Conservation (phyloP, 1,140 invertebrate species). For the Zaprionus tsacasi region DNA sequence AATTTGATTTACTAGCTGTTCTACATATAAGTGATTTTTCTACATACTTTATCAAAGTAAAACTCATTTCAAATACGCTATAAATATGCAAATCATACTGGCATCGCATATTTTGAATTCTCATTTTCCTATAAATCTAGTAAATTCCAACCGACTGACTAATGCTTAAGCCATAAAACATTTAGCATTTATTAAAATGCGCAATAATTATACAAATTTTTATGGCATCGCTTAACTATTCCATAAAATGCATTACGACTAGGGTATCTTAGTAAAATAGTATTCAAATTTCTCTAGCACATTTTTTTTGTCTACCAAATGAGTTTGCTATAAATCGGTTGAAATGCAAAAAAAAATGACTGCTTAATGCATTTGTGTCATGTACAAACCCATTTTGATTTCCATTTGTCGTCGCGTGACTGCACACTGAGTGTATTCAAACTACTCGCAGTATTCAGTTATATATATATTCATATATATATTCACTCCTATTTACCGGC, state of each 20-base stretch:
- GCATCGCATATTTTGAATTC: neutral
- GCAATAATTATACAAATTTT: neutral
- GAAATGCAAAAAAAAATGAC: neutral
- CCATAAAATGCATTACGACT: no score
- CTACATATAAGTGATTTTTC: no score
- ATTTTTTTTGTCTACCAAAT: neutral
- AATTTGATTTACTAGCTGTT: no score
- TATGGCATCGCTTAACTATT: no score
- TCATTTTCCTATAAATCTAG: neutral
- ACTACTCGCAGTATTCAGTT: neutral
- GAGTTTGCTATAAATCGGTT: neutral
- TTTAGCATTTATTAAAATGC: neutral
- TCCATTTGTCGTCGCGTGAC: constrained; percentile 44
- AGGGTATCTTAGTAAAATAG: neutral
- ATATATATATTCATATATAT: constrained; percentile 11
- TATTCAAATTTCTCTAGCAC: neutral
- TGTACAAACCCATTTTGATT: constrained; percentile 37
- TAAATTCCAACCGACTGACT: neutral
- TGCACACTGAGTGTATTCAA: constrained; percentile 7
- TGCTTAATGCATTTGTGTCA: constrained; percentile 59
- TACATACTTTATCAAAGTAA: no score
- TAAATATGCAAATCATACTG: no score
- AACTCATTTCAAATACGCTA: no score
- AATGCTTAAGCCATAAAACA: neutral
- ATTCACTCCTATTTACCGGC: constrained; percentile 23